A percentile compares a stretch with the other conserved stretches of the same genome.
These are phyloP conservation scores for Spea multiplicata DNA, from an alignment of 2,113 vertebrate species.

Conservation along the genomic window DNA sequence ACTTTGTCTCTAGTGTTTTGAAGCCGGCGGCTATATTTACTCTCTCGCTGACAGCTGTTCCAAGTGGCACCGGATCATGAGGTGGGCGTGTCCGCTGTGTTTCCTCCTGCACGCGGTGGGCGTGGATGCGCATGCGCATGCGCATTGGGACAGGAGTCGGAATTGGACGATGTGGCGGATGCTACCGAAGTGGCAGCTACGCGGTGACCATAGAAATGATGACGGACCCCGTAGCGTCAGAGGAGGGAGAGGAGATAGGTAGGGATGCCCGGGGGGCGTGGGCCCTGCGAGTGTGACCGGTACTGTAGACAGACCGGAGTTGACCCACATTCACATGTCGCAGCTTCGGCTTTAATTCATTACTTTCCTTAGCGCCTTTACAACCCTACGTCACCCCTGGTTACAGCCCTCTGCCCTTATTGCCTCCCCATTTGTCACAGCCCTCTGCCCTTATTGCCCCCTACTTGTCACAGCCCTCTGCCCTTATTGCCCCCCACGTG, in stretches of 20 bases:
- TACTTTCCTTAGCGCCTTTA: too few relatives aligned
- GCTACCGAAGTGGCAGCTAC: not conserved
- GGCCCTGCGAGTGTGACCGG: too few relatives aligned
- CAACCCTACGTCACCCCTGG: not conserved
- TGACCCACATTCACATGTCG: not conserved
- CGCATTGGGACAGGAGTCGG: not conserved
- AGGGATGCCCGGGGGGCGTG: not conserved
- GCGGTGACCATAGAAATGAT: slow-evolving; percentile 13
- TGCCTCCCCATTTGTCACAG: not conserved
- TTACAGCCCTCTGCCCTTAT: not conserved
- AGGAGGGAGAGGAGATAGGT: slow-evolving; percentile 35
- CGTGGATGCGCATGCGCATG: not conserved
- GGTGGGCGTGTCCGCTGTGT: not conserved
- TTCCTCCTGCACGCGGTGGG: not conserved
- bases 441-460: too few relatives aligned
- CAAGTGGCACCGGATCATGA: not conserved
- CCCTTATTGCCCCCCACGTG: too few relatives aligned
- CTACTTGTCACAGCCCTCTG: not conserved
- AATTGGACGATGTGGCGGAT: slow-evolving; percentile 15
- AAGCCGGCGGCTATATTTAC: too few relatives aligned
- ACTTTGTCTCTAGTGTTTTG: too few relatives aligned
- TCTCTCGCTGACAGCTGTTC: too few relatives aligned
- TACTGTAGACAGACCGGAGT: not conserved
- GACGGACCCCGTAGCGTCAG: not conserved
- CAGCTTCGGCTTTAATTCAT: too few relatives aligned